Evolutionary conservation across 2,888 invertebrate genomes (phyloP).

Genomic region (Papilio elwesi): DNA sequence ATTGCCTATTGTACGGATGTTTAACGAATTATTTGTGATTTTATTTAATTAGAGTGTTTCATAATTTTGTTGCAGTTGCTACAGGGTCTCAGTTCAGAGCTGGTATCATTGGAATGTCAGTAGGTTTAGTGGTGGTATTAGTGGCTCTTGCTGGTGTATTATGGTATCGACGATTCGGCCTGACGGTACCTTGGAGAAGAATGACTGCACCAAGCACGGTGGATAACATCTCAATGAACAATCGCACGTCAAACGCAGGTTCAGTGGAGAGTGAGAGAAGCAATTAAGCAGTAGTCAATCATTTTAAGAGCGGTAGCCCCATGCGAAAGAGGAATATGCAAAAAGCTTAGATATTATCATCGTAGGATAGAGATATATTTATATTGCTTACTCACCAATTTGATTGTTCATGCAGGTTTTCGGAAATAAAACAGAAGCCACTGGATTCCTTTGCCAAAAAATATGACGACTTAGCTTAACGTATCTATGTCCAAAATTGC

Average conservation of each 20-base stretch:
- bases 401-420: too few species aligned
- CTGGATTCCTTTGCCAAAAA: too few species aligned
- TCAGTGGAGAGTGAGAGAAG: conserved; percentile 14
- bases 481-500: too few species aligned
- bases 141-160: conserved; percentile 54
- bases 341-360: too few species aligned
- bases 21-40: too few species aligned
- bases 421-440: too few species aligned
- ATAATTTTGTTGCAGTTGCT: conserved; percentile 16
- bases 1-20: too few species aligned
- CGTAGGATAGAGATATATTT: too few species aligned
- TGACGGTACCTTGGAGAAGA: conserved; percentile 18
- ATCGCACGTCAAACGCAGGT: neutral
- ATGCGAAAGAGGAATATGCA: too few species aligned
- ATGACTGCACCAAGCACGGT: neutral
- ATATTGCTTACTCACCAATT: too few species aligned
- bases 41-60: neutral
- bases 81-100: conserved; percentile 53
- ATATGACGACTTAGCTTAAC: too few species aligned
- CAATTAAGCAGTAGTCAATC: neutral
- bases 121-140: conserved; percentile 53
- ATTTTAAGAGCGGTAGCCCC: too few species aligned
- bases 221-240: conserved; percentile 17
- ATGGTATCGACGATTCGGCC: conserved; percentile 50
- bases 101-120: conserved; percentile 61